Evolutionary conservation across 2,113 vertebrate genomes (phyloP).

Genomic region (Macroglossus sobrinus): DNA sequence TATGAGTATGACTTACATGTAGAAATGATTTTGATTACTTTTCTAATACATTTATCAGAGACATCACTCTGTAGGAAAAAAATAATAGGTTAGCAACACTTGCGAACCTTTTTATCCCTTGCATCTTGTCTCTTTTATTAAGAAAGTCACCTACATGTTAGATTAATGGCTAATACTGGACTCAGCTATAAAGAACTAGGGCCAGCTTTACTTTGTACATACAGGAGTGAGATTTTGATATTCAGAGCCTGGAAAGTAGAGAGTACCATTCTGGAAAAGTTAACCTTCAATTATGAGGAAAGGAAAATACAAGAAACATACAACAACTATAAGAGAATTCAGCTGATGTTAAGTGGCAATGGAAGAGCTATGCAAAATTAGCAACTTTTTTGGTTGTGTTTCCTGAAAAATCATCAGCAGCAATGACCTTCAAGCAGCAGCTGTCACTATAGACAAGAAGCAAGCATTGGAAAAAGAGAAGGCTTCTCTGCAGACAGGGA

Average conservation of each 20-base stretch:
- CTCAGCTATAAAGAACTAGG: not conserved
- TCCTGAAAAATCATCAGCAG: conserved; percentile 24
- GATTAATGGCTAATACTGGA: not conserved
- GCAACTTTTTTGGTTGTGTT: not conserved
- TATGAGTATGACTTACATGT: not conserved
- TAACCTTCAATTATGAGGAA: conserved; percentile 2
- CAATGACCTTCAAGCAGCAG: conserved; percentile 44
- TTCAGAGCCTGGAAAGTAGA: not conserved
- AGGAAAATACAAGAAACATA: conserved; percentile 2
- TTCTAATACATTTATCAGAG: not conserved
- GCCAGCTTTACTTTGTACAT: not conserved
- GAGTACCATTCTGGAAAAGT: not conserved
- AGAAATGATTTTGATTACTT: conserved; percentile 26
- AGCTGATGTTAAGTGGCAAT: rapidly evolving
- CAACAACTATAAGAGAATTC: not conserved
- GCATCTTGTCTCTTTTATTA: not conserved
- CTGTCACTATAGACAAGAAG: conserved; percentile 69
- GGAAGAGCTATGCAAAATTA: not conserved
- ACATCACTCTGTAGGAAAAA: not conserved
- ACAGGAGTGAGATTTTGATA: not conserved
- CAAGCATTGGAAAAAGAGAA: not conserved
- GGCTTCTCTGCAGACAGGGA: not conserved
- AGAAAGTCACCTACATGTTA: not conserved
- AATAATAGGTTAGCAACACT: not conserved
- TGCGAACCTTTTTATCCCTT: not conserved